A percentile compares a stretch with the other conserved stretches of the same genome.
Conservation (phyloP, 2,797 vertebrate species). For the Echiichthys vipera region DNA sequence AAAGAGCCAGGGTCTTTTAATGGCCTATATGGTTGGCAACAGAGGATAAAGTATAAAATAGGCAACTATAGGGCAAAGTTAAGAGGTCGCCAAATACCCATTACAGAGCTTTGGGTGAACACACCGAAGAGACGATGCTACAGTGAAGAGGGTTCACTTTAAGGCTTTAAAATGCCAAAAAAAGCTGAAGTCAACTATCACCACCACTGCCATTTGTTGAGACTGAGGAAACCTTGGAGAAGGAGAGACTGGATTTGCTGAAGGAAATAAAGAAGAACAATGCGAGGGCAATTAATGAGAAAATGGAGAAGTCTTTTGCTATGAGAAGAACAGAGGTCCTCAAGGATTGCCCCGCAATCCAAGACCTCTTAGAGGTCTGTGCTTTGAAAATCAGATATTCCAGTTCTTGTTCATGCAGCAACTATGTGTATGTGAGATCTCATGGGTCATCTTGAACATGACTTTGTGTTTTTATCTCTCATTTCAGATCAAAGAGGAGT, state of each 20-base stretch:
- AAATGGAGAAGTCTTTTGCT: background rate
- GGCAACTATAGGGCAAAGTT: conserved; percentile 49
- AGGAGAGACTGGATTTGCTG: conserved; percentile 25
- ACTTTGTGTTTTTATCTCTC: too few relatives aligned
- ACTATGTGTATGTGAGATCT: too few relatives aligned
- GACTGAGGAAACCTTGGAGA: conserved; percentile 32
- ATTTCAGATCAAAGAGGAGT: too few relatives aligned
- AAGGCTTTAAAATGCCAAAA: conserved; percentile 23
- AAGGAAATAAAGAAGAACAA: conserved; percentile 9
- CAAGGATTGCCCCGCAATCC: background rate
- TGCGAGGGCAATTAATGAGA: too few relatives aligned
- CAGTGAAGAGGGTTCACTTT: background rate
- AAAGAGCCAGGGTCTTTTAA: conserved; percentile 47
- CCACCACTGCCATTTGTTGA: conserved; percentile 39
- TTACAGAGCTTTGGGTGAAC: conserved; percentile 6
- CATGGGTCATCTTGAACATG: too few relatives aligned
- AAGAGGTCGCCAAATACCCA: conserved; percentile 9
- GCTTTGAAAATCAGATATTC: conserved; percentile 1
- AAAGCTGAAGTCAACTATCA: conserved; percentile 49
- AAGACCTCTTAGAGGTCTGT: conserved; percentile 12
- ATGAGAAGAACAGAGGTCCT: background rate
- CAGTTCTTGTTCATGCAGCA: too few relatives aligned
- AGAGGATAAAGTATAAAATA: conserved; percentile 37
- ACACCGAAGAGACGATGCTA: background rate
- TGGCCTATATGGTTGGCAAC: conserved; percentile 44